Evolutionary conservation across 2,797 vertebrate species (phyloP).

Genomic region (Loriculus beryllinus): DNA sequence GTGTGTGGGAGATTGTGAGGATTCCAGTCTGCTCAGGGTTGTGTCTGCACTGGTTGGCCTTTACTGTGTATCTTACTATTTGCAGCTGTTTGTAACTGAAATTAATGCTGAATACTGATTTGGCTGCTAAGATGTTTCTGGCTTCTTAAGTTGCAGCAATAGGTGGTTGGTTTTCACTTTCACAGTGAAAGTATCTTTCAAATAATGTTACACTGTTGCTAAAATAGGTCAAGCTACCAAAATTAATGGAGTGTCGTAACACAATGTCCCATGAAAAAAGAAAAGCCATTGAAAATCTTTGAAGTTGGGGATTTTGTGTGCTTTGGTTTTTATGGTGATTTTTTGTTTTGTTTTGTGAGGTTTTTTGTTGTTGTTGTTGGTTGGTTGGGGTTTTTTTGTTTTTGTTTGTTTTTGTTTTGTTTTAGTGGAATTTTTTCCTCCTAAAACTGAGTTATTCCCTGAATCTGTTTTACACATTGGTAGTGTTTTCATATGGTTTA

Average conservation of each 20-base stretch:
- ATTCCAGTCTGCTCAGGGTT: background rate
- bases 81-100: background rate
- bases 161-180: background rate
- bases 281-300: background rate
- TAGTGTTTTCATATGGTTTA: slow-evolving; percentile 2
- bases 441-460: background rate
- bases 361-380: background rate
- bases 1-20: background rate
- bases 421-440: background rate
- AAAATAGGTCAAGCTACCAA: background rate
- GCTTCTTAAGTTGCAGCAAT: background rate
- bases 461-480: background rate
- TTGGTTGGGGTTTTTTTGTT: no score
- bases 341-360: background rate
- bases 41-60: background rate
- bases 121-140: background rate
- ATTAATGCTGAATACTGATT: background rate
- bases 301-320: background rate
- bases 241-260: background rate
- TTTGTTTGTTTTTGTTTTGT: background rate
- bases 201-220: background rate
- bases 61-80: background rate
- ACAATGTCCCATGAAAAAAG: background rate
- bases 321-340: background rate
- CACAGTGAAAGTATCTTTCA: background rate